Percentiles rank a stretch among this genome's conserved stretches.
phyloP scores from a whole-genome alignment of 2,888 invertebrate species.

The Xestia rhomboidea region DNA sequence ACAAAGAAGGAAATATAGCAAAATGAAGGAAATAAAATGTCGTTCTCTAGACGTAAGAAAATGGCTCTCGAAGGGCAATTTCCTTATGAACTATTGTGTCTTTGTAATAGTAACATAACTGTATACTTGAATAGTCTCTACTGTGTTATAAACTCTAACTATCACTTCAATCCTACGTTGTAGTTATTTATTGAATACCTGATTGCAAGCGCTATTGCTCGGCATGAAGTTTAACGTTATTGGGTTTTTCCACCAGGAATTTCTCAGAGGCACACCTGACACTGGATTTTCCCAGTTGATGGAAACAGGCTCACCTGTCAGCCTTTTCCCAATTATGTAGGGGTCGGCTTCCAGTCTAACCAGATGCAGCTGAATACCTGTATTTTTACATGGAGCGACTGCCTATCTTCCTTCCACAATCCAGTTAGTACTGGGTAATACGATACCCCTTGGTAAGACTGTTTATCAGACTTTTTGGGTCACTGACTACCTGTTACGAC shows the following conservation, averaged over 20 bases:
- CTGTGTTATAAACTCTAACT: slow-evolving; percentile 14
- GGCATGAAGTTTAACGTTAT: neutral
- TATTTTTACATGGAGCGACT: too few species aligned
- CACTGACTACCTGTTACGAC: too few species aligned
- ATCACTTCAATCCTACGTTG: slow-evolving; percentile 4
- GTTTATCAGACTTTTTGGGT: too few species aligned
- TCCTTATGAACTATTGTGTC: slow-evolving; percentile 44
- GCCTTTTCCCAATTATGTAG: too few species aligned
- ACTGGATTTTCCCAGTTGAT: neutral
- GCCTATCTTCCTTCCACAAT: too few species aligned
- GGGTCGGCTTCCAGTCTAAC: too few species aligned
- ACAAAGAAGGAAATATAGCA: neutral
- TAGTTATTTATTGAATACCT: slow-evolving; percentile 2
- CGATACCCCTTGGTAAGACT: too few species aligned
- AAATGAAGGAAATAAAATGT: slow-evolving; percentile 38
- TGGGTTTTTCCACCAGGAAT: neutral
- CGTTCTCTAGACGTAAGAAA: slow-evolving; percentile 21
- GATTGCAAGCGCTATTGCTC: neutral
- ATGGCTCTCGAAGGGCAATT: slow-evolving; percentile 38
- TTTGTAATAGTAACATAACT: slow-evolving; percentile 32
- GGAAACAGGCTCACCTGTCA: neutral
- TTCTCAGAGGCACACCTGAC: neutral
- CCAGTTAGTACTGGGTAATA: too few species aligned
- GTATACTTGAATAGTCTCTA: slow-evolving; percentile 2
- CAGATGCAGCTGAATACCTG: too few species aligned